Evolutionary conservation across 92 coral and sea anemone genomes (phyloP).

Genomic region (Epizoanthus ramosus): DNA sequence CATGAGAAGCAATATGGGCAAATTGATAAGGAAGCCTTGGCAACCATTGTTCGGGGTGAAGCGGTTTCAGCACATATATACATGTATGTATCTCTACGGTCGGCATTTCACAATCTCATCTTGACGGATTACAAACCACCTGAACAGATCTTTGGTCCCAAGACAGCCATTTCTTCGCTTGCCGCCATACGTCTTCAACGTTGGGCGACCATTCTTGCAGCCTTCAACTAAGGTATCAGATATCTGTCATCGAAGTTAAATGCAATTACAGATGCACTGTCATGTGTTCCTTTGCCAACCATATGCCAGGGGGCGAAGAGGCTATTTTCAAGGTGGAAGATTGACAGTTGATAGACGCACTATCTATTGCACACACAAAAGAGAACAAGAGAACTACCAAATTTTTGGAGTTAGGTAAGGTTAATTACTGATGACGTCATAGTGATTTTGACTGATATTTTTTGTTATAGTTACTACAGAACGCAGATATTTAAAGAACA

Average conservation of each 20-base stretch:
- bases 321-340: constrained; percentile 19
- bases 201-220: constrained; percentile 41
- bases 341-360: constrained; percentile 6
- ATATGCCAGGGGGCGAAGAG: not conserved
- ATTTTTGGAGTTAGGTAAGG: too few relatives aligned
- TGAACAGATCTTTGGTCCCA: constrained; percentile 27
- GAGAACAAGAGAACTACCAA: too few relatives aligned
- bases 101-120: constrained; percentile 45
- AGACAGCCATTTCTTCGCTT: not conserved
- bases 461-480: too few relatives aligned
- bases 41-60: constrained; percentile 44
- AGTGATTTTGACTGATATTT: too few relatives aligned
- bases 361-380: constrained; percentile 30
- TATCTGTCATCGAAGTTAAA: constrained; percentile 30
- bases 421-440: too few relatives aligned
- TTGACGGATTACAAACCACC: constrained; percentile 48
- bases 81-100: constrained; percentile 39
- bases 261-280: constrained; percentile 47
- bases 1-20: constrained; percentile 36
- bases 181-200: constrained; percentile 48
- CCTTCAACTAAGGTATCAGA: constrained; percentile 42
- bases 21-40: constrained; percentile 46
- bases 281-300: constrained; percentile 40
- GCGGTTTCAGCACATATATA: too few relatives aligned
- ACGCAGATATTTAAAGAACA: too few relatives aligned